Percentiles rank a stretch among this genome's conserved stretches.
Evolutionary conservation across 2,888 invertebrate genomes (phyloP).

Genomic region (Temnothorax rugatulus): DNA sequence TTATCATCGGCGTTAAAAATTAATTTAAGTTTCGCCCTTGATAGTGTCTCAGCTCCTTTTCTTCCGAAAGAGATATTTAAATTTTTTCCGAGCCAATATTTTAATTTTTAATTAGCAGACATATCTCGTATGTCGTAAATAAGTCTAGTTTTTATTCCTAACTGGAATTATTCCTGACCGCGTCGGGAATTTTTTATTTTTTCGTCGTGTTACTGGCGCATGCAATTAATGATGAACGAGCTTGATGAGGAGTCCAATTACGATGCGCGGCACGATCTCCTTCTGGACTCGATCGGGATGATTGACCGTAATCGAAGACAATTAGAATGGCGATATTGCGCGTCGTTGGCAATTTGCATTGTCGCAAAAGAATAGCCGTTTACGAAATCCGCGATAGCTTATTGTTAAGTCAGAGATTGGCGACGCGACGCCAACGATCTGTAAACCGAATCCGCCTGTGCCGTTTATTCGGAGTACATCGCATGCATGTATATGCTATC

Average conservation of each 20-base stretch:
- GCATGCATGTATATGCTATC: neutral
- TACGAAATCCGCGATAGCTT: conserved; percentile 41
- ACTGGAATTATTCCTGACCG: neutral
- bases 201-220: neutral
- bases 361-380: conserved; percentile 13
- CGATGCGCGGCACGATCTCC: neutral
- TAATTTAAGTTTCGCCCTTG: neutral
- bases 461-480: neutral
- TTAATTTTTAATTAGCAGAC: neutral
- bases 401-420: conserved; percentile 24
- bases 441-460: conserved; percentile 30
- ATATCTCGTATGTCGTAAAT: no score
- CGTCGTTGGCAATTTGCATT: conserved; percentile 21
- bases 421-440: conserved; percentile 46
- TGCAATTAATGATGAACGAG: conserved; percentile 5
- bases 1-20: neutral
- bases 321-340: conserved; percentile 22
- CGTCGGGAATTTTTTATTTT: neutral
- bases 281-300: neutral
- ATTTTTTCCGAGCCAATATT: neutral
- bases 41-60: neutral
- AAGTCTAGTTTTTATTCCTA: neutral
- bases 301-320: conserved; percentile 13
- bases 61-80: neutral
- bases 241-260: neutral